Evolutionary conservation across 2,113 vertebrate genomes (phyloP), one percentile per base, ranked within the genome.

Genomic region (Grallaria varia): DNA sequence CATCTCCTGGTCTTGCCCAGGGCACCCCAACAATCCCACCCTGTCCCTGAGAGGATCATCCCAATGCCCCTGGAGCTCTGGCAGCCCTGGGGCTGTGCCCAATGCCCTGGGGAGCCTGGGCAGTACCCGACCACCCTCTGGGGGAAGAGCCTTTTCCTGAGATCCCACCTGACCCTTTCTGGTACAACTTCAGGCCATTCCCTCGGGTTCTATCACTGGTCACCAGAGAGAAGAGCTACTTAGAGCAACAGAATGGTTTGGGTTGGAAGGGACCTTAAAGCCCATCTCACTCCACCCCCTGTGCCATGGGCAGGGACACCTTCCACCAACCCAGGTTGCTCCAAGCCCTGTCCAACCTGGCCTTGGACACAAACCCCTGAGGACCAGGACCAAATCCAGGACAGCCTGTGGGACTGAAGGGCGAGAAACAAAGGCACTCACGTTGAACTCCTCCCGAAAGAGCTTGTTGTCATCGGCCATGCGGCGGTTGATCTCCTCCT

Each of bases 391-490:
- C 3, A 0, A 10, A 0, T 0, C 27, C 0, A 0, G 12, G n/a
- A 49, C 73, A 39, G 28, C 22, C 42, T 4, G n/a, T 0, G 22
- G 66, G 47, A 1, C 6, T 6, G 9, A 20, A 56, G 67, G 66
- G 37, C 39, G 37, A 53, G 86, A 31, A 64, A 59, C 18, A 53
- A 75, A 33, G 90, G 73, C 64, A 98, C 98, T 98, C 98, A 99
- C 99, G 11, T 99, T 99, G 96, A 99, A 99, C 97, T 99, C 99
- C 93, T 99, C 99, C 75, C 99, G 98, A 96, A 99, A 99, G 92
- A 99, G 99, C 91, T 99, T 99, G 97, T 99, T 99, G 98, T 99
- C 99, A 35, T 99, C 99, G 3, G 99, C 99, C 99, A 99, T 99
- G 89, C 99, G 98, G 28, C 99, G 99, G 89, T 99, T 99, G 97